These are phyloP conservation scores for Acronicta leporina DNA, from an alignment of 2,888 invertebrate genomes.

Conservation along the genomic window DNA sequence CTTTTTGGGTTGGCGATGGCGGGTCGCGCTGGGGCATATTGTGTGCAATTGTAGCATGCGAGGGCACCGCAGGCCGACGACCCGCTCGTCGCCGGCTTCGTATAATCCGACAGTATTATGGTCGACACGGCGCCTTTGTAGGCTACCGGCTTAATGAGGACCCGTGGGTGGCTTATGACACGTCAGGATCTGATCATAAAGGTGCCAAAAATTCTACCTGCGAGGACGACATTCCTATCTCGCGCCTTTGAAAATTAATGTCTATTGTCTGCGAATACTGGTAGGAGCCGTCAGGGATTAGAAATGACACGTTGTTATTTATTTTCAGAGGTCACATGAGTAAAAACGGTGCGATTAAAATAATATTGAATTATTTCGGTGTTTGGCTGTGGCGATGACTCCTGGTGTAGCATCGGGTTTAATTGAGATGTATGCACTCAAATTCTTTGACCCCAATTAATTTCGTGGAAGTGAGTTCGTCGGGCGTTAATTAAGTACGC, in stretches of 20 bases:
- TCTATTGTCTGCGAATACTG: slow-evolving; percentile 77
- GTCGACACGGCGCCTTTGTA: slow-evolving; percentile 85
- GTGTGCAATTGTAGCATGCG: slow-evolving; percentile 86
- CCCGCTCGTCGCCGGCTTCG: slow-evolving; percentile 73
- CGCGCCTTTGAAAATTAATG: slow-evolving; percentile 85
- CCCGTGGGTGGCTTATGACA: slow-evolving; percentile 88
- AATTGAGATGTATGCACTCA: slow-evolving; percentile 87
- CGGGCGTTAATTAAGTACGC: slow-evolving; percentile 82
- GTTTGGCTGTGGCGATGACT: slow-evolving; percentile 65
- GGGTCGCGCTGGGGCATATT: slow-evolving; percentile 83
- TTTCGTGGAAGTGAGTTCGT: slow-evolving; percentile 84
- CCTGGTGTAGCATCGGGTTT: slow-evolving; percentile 70
- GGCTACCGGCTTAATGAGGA: slow-evolving; percentile 86
- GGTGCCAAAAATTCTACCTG: slow-evolving; percentile 88
- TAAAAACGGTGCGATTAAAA: slow-evolving; percentile 43
- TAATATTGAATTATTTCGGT: slow-evolving; percentile 46
- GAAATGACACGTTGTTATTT: slow-evolving; percentile 63
- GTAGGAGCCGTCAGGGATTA: slow-evolving; percentile 70
- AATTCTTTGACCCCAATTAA: slow-evolving; percentile 87
- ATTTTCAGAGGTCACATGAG: slow-evolving; percentile 46
- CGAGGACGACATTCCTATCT: slow-evolving; percentile 84
- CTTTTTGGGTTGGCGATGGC: slow-evolving; percentile 81
- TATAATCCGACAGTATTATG: slow-evolving; percentile 87
- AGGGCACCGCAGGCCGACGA: slow-evolving; percentile 85
- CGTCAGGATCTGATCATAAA: slow-evolving; percentile 87